Evolutionary conservation across 1,140 invertebrate species (phyloP), one percentile per base, ranked within the genome.

Genomic region (Mycetomoellerius zeteki): DNA sequence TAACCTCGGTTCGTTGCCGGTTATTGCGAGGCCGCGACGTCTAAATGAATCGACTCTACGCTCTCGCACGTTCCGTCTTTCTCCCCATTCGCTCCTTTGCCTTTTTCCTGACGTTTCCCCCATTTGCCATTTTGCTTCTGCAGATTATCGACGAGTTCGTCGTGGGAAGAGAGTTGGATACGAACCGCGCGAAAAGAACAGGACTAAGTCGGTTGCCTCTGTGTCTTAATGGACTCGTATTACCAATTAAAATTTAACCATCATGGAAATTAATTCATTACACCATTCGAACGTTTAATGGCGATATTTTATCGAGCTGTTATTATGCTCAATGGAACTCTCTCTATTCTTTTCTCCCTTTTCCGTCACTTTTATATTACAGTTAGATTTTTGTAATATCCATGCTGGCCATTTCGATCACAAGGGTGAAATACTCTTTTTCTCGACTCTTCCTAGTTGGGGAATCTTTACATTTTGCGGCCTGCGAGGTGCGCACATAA

Each of bases 201-300:
- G 64, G 54, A 80, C 56, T 65, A 60, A 89, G 88, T 90, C 73
- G 56, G 52, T 30, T 86, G 84, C n/a, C 62, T 19, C 62, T 76
- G 72, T 60, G 76, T 92, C 91, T 93, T 93, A 92, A 94, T 94
- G 92, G 91, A 90, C 91, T 94, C 91, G 90, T 91, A 92, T 93
- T 93, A 91, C 92, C 93, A 94, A 94, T 94, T 94, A 94, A 94
- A 93, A 93, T 93, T 94, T 94, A 93, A 94, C 93, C 91, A 93
- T 89, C 89, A 43, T 67, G 71, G 84, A 88, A 92, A 93, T 92
- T 88, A 91, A 93, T 91, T 92, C 88, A 88, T 91, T 80, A 90
- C 85, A 62, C 77, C 86, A 72, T 75, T 86, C 80, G 65, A 50
- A 14, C 19, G 27, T 43, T 43, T 52, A 21, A 33, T 37, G 47